Evolutionary conservation across 2,888 invertebrate species (phyloP).

Genomic region (Mythimna pallens): DNA sequence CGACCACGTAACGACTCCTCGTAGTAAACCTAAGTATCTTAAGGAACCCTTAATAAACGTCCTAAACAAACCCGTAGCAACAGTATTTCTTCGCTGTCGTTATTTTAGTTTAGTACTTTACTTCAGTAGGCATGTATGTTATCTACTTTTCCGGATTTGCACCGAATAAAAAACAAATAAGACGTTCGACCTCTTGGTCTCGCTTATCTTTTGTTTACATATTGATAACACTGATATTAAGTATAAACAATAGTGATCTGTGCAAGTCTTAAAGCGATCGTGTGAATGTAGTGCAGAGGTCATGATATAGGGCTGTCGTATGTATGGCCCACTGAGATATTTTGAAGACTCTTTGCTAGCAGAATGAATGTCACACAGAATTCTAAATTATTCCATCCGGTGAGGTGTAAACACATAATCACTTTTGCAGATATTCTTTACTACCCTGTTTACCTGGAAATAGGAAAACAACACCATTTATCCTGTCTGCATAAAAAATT

Average conservation of each 20-base stretch:
- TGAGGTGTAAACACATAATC: slow-evolving; percentile 4
- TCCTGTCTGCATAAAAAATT: slow-evolving; percentile 36
- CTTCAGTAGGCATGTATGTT: slow-evolving; percentile 22
- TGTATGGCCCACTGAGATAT: not conserved
- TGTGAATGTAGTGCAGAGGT: slow-evolving; percentile 17
- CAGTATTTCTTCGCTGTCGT: slow-evolving; percentile 8
- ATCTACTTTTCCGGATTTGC: slow-evolving; percentile 40
- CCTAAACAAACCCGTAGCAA: slow-evolving; percentile 32
- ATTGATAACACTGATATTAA: slow-evolving; percentile 19
- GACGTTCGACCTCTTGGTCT: slow-evolving; percentile 27
- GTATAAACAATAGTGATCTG: slow-evolving; percentile 20
- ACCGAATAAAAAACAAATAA: slow-evolving; percentile 33
- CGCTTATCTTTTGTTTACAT: slow-evolving; percentile 23
- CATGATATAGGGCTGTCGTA: slow-evolving; percentile 1
- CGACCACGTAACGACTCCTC: slow-evolving; percentile 34
- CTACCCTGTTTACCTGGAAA: slow-evolving; percentile 42
- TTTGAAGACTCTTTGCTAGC: not conserved
- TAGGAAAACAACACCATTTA: slow-evolving; percentile 45
- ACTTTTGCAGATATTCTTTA: slow-evolving; percentile 24
- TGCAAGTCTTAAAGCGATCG: slow-evolving; percentile 4
- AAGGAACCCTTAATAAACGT: slow-evolving; percentile 27
- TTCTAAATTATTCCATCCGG: slow-evolving; percentile 8
- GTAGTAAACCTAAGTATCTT: slow-evolving; percentile 21
- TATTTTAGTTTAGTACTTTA: slow-evolving; percentile 11
- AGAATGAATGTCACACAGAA: not conserved